Evolutionary conservation across 1,140 invertebrate genomes (phyloP).

Genomic region (Papilio helenus): DNA sequence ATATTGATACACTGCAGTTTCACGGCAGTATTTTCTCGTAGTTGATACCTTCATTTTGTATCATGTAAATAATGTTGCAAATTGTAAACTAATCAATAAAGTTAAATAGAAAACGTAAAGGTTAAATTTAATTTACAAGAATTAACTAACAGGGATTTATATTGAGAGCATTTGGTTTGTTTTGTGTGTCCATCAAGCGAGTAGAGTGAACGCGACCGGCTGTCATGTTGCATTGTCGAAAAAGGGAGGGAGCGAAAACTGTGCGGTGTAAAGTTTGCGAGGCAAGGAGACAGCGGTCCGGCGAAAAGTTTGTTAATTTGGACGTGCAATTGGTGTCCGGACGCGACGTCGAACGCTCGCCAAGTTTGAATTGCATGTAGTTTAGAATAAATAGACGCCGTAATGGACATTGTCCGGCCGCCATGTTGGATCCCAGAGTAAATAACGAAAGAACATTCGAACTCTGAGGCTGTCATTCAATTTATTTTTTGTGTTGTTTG

Average conservation of each 20-base stretch:
- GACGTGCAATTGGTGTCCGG: slow-evolving; percentile 53
- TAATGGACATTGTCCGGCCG: slow-evolving; percentile 37
- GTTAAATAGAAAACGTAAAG: not conserved
- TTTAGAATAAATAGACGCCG: slow-evolving; percentile 60
- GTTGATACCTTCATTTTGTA: too few species aligned
- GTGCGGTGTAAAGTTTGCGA: slow-evolving; percentile 37
- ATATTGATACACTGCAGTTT: not conserved
- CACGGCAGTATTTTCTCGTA: not conserved
- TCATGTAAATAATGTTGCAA: too few species aligned
- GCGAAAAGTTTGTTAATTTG: slow-evolving; percentile 70
- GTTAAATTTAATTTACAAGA: not conserved
- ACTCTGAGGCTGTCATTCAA: not conserved
- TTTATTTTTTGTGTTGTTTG: not conserved
- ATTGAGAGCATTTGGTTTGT: not conserved
- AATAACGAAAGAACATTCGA: slow-evolving; percentile 29
- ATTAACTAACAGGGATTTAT: not conserved
- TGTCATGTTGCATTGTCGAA: slow-evolving; percentile 37
- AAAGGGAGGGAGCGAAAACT: slow-evolving; percentile 38
- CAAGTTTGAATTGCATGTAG: slow-evolving; percentile 65
- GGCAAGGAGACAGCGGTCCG: slow-evolving; percentile 37
- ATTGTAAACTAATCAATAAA: too few species aligned
- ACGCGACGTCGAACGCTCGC: slow-evolving; percentile 49
- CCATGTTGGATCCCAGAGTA: slow-evolving; percentile 17
- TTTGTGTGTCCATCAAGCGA: not conserved
- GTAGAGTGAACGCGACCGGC: slow-evolving; percentile 16